These are phyloP conservation scores for Harpegnathos saltator DNA, from an alignment of 1,140 invertebrate genomes.

Conservation along the genomic window DNA sequence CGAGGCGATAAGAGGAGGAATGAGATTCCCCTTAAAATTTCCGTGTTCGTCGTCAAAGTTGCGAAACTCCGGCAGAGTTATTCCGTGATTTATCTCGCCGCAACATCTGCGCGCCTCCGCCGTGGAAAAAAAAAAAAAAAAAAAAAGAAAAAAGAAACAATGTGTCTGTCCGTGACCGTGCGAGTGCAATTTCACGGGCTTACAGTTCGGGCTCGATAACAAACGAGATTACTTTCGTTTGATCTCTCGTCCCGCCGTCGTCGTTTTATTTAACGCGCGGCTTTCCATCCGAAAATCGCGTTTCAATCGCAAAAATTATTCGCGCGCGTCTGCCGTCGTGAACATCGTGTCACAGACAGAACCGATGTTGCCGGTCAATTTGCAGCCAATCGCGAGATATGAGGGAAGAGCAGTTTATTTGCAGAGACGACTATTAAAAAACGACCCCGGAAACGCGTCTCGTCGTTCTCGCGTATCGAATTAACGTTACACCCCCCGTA, in stretches of 20 bases:
- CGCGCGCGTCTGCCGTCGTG: neutral
- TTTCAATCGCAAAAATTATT: conserved; percentile 19
- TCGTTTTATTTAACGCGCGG: neutral
- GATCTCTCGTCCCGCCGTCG: neutral
- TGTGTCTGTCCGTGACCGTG: neutral
- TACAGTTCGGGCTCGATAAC: conserved; percentile 21
- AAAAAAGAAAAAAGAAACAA: neutral
- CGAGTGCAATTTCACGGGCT: conserved; percentile 32
- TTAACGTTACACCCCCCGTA: too few relatives aligned
- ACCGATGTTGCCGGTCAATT: conserved; percentile 21
- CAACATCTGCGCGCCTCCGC: conserved; percentile 1
- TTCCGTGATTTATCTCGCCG: conserved; percentile 32
- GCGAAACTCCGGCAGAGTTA: conserved; percentile 27
- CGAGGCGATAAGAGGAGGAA: neutral
- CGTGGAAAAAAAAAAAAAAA: neutral
- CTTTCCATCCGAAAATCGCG: neutral
- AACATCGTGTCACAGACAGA: neutral
- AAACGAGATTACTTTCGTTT: conserved; percentile 41
- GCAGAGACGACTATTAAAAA: neutral
- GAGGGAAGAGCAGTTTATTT: conserved; percentile 18
- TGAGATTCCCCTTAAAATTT: conserved; percentile 23
- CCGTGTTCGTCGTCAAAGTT: conserved; percentile 20
- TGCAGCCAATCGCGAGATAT: conserved; percentile 4
- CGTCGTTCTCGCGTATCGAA: neutral
- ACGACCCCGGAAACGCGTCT: neutral